Conservation (phyloP, 2,113 vertebrate species). For the Motacilla tschutschensis region DNA sequence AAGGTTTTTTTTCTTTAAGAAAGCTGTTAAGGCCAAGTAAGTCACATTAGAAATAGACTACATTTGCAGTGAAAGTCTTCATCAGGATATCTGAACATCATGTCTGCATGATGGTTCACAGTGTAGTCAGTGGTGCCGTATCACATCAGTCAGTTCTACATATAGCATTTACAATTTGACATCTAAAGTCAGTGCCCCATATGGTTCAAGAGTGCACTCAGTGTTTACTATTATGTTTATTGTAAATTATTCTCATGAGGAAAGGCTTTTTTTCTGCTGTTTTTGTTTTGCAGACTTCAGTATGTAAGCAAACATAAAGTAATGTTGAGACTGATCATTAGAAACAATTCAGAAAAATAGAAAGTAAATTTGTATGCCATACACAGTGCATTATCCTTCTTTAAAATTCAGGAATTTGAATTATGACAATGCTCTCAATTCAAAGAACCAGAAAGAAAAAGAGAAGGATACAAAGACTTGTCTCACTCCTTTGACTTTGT, state of each 20-base stretch:
- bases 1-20: neutral
- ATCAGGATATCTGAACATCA: neutral
- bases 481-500: neutral
- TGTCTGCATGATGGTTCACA: neutral
- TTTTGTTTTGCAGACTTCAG: neutral
- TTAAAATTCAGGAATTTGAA: neutral
- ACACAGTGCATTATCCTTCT: neutral
- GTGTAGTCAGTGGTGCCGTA: neutral
- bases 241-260: neutral
- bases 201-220: neutral
- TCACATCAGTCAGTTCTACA: neutral
- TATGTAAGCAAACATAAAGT: neutral
- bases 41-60: neutral
- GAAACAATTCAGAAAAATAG: neutral
- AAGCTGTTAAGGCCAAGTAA: neutral
- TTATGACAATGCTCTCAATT: neutral
- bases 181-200: neutral
- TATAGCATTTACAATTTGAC: neutral
- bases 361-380: neutral
- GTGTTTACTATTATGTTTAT: neutral
- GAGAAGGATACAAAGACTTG: fast-evolving
- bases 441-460: neutral
- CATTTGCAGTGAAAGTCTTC: neutral
- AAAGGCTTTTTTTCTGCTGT: fast-evolving
- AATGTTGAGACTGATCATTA: neutral